phyloP scores from a whole-genome alignment of 2,888 invertebrate genomes.

The Iselma pallidipennis region DNA sequence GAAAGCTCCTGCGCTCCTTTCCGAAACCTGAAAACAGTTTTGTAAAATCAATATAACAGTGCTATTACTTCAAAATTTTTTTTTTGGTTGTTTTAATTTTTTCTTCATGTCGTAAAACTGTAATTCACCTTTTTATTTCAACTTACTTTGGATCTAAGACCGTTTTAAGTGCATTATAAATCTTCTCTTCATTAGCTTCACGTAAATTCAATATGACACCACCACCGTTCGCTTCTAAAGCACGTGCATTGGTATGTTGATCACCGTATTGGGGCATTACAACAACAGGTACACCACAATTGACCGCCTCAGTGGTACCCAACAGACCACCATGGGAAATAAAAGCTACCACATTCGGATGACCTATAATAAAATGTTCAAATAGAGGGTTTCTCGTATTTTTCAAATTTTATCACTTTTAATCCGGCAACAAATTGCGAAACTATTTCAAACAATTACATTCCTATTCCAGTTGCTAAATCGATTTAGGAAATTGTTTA shows the following conservation, averaged over 20 bases:
- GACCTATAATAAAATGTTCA: conserved; percentile 61
- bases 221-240: conserved; percentile 63
- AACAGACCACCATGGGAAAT: conserved; percentile 71
- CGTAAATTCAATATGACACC: conserved; percentile 63
- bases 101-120: not conserved
- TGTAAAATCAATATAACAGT: conserved; percentile 2
- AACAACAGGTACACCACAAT: conserved; percentile 68
- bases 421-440: no score
- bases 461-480: not conserved
- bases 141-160: conserved; percentile 63
- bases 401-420: no score
- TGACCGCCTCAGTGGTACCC: conserved; percentile 69
- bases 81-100: not conserved
- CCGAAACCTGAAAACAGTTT: conserved; percentile 39
- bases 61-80: not conserved
- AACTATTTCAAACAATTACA: not conserved
- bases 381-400: no score
- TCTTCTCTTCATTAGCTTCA: conserved; percentile 61
- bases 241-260: conserved; percentile 68
- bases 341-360: conserved; percentile 69
- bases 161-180: conserved; percentile 62
- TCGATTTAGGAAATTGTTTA: not conserved
- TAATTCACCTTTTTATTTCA: not conserved
- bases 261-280: conserved; percentile 73
- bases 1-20: conserved; percentile 56